Conservation (phyloP, 2,888 invertebrate genomes). For the Halictus quadricinctus region DNA sequence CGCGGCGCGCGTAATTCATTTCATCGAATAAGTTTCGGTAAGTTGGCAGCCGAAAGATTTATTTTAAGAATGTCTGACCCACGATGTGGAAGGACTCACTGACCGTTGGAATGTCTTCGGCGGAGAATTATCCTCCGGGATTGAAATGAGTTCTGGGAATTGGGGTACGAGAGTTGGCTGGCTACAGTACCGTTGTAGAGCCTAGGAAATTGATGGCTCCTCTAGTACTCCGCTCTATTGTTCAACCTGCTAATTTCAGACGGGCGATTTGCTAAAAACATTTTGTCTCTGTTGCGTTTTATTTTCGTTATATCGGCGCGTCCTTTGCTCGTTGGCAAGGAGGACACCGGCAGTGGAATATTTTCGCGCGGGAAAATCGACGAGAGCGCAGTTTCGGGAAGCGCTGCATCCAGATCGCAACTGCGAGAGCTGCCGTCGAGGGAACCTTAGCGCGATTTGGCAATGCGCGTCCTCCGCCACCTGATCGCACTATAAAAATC, state of each 20-base stretch:
- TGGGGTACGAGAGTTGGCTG: conserved; percentile 60
- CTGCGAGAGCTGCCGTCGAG: conserved; percentile 33
- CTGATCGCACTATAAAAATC: conserved; percentile 74
- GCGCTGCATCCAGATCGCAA: not conserved
- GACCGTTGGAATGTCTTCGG: conserved; percentile 63
- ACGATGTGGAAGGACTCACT: conserved; percentile 59
- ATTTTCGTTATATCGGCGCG: not conserved
- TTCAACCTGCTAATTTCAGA: conserved; percentile 62
- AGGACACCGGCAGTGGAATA: not conserved
- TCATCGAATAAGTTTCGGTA: conserved; percentile 40
- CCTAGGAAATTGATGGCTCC: conserved; percentile 64
- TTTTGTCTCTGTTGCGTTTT: not conserved
- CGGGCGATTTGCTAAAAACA: conserved; percentile 32
- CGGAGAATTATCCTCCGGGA: conserved; percentile 65
- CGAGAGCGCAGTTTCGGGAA: not conserved
- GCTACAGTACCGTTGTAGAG: conserved; percentile 57
- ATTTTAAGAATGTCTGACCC: conserved; percentile 57
- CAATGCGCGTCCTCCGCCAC: conserved; percentile 70
- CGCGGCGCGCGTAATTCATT: conserved; percentile 25
- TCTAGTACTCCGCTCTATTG: conserved; percentile 56
- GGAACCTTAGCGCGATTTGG: conserved; percentile 68
- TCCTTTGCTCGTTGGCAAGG: not conserved
- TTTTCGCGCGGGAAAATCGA: not conserved
- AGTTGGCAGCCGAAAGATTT: conserved; percentile 50
- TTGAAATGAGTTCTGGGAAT: conserved; percentile 68